phyloP scores from a whole-genome alignment of 2,797 vertebrate genomes.

The Enteromius radiatus region DNA sequence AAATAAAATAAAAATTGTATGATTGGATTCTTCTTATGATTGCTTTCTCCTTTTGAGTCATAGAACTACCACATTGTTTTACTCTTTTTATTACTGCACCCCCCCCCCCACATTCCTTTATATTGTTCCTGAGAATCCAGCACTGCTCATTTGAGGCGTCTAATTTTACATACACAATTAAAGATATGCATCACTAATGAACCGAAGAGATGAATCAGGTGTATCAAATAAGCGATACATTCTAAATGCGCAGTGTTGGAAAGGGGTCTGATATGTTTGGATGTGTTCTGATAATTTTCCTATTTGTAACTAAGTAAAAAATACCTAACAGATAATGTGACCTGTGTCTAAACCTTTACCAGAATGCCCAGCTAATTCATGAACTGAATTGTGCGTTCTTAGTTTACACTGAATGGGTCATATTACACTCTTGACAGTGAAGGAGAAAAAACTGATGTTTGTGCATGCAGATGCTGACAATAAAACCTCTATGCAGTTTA shows the following conservation, averaged over 20 bases:
- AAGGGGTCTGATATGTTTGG: neutral
- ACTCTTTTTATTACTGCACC: neutral
- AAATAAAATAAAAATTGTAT: conserved; percentile 54
- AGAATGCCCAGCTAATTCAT: neutral
- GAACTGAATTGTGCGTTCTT: neutral
- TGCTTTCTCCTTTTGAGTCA: neutral
- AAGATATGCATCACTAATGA: neutral
- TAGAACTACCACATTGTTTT: neutral
- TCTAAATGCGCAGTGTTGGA: neutral
- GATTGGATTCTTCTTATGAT: conserved; percentile 12
- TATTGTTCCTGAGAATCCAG: neutral
- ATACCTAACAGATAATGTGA: neutral
- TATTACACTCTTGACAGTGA: neutral
- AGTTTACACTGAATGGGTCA: conserved; percentile 2
- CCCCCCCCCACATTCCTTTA: neutral
- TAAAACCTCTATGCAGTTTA: conserved; percentile 29
- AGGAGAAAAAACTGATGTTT: neutral
- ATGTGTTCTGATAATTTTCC: neutral
- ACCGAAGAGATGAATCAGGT: neutral
- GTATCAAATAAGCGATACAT: neutral
- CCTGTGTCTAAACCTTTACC: neutral
- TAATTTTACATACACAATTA: neutral
- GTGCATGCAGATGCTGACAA: conserved; percentile 25
- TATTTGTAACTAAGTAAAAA: neutral
- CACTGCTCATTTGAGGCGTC: neutral